Conservation (phyloP, 2,888 invertebrate species). For the Nemoura dubitans region DNA sequence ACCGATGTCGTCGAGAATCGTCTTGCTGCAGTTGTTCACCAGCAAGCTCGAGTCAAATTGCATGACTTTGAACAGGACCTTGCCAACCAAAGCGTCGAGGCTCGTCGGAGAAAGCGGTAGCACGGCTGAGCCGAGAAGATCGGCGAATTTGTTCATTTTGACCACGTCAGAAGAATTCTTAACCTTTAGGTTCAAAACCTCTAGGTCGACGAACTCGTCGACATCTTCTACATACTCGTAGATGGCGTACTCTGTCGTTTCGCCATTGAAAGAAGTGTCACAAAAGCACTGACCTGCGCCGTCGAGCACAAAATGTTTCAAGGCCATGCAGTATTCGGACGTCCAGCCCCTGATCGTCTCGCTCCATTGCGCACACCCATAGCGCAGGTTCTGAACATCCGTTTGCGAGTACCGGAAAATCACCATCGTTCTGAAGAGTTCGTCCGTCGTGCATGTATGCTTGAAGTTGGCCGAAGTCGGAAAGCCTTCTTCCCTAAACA, state of each 20-base stretch:
- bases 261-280: background rate
- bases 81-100: background rate
- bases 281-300: background rate
- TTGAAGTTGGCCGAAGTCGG: background rate
- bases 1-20: background rate
- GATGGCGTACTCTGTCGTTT: background rate
- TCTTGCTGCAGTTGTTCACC: background rate
- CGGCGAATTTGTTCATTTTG: background rate
- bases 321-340: background rate
- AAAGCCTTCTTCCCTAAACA: background rate
- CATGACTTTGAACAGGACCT: background rate
- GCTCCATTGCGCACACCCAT: background rate
- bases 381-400: background rate
- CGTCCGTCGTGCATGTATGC: background rate
- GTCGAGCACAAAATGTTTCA: background rate
- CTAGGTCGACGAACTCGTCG: background rate
- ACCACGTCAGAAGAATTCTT: background rate
- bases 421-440: background rate
- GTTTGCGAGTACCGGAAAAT: background rate
- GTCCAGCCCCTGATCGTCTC: background rate
- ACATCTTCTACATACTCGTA: background rate
- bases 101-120: background rate
- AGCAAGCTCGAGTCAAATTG: background rate
- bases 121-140: background rate
- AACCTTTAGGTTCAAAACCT: background rate